Percentiles rank a stretch among this genome's conserved stretches.
phyloP scores from a whole-genome alignment of 2,888 invertebrate genomes.

The Melanargia galathea region DNA sequence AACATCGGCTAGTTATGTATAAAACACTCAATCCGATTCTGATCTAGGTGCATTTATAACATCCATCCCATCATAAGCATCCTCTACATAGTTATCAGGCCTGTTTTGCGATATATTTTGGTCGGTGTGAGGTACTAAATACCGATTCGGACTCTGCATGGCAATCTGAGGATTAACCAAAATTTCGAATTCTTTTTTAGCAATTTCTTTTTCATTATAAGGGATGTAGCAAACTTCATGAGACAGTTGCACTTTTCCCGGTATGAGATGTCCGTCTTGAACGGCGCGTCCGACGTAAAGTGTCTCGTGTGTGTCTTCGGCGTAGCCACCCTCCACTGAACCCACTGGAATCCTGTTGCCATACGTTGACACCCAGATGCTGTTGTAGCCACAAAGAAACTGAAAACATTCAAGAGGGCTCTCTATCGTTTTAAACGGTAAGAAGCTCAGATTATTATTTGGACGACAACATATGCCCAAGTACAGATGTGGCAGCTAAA shows the following conservation, averaged over 20 bases:
- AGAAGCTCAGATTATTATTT: too few species aligned
- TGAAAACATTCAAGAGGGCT: conserved; percentile 39
- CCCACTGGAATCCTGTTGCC: conserved; percentile 83
- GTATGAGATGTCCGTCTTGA: conserved; percentile 84
- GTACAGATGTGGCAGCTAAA: too few species aligned
- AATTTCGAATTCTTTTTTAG: conserved; percentile 51
- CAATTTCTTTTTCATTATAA: conserved; percentile 66
- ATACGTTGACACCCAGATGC: conserved; percentile 72
- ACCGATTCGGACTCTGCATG: conserved; percentile 11
- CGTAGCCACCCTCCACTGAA: conserved; percentile 82
- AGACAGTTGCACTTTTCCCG: conserved; percentile 86
- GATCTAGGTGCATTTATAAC: neutral
- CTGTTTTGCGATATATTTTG: neutral
- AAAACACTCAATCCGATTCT: neutral
- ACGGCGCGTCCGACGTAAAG: conserved; percentile 75
- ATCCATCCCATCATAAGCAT: too few species aligned
- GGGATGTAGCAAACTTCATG: conserved; percentile 88
- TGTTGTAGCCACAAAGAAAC: conserved; percentile 43
- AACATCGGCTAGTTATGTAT: too few species aligned
- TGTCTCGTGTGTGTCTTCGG: conserved; percentile 62
- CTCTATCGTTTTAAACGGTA: too few species aligned
- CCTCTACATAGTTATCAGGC: neutral
- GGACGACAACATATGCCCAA: too few species aligned
- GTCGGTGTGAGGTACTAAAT: neutral
- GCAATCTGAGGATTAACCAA: conserved; percentile 45